Evolutionary conservation across 2,888 invertebrate species (phyloP).

Genomic region (Halocaridina rubra): DNA sequence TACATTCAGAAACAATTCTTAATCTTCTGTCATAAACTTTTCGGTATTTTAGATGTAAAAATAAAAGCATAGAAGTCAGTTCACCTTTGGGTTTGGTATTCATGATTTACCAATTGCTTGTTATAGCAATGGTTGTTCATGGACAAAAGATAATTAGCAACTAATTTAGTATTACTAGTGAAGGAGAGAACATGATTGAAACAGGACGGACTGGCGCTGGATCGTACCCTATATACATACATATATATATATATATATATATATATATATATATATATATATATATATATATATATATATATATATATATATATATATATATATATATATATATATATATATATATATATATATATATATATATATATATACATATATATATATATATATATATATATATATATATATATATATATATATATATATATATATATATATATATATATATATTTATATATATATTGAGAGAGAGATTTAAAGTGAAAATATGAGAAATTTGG

Average conservation of each 20-base stretch:
- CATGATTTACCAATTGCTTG: too few species aligned
- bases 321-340: background rate
- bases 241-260: background rate
- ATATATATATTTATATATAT: constrained; percentile 9
- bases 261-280: background rate
- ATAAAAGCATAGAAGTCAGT: too few species aligned
- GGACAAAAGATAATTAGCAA: too few species aligned
- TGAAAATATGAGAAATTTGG: too few species aligned
- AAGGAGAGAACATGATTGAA: background rate
- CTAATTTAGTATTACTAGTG: too few species aligned
- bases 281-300: background rate
- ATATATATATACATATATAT: background rate
- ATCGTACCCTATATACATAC: background rate
- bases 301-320: background rate
- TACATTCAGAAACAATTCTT: too few species aligned
- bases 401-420: background rate
- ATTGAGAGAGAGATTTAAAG: too few species aligned
- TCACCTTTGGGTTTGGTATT: too few species aligned
- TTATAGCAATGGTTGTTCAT: too few species aligned
- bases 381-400: background rate
- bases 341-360: background rate
- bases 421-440: background rate
- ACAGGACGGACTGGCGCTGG: background rate
- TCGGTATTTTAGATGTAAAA: too few species aligned
- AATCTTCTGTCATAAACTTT: too few species aligned